These are phyloP conservation scores for Cassiopea xamachana DNA, from an alignment of 30 jellyfish, hydroid and myxozoan genomes.

Conservation along the genomic window DNA sequence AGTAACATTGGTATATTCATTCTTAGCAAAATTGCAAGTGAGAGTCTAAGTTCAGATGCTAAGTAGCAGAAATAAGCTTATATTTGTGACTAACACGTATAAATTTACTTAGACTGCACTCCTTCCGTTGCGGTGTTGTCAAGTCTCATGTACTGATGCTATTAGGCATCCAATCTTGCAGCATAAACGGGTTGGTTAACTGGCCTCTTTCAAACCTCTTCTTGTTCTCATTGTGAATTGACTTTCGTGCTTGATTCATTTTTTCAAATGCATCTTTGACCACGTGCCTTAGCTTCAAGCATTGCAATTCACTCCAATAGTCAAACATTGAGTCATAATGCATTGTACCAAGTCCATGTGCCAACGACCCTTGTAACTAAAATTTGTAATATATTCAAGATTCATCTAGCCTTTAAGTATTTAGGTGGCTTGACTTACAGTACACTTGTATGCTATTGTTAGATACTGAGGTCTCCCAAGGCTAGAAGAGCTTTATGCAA, in stretches of 20 bases:
- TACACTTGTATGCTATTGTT: too few species aligned
- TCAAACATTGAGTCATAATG: slow-evolving; percentile 64
- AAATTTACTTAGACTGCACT: neutral
- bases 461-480: too few species aligned
- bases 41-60: too few species aligned
- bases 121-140: neutral
- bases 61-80: too few species aligned
- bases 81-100: too few species aligned
- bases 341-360: slow-evolving; percentile 26
- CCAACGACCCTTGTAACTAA: slow-evolving; percentile 45
- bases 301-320: slow-evolving; percentile 18
- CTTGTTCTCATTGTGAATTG: slow-evolving; percentile 29
- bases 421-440: too few species aligned
- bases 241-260: neutral
- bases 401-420: too few species aligned
- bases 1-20: too few species aligned
- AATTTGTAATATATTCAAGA: neutral
- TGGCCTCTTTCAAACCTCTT: slow-evolving; percentile 33
- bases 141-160: slow-evolving; percentile 38
- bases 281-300: neutral
- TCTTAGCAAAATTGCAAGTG: too few species aligned
- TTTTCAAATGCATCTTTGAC: slow-evolving; percentile 9
- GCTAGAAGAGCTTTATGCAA: too few species aligned
- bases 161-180: slow-evolving; percentile 62
- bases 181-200: slow-evolving; percentile 61